Evolutionary conservation across 1,140 invertebrate genomes (phyloP).

Genomic region (Musca domestica): DNA sequence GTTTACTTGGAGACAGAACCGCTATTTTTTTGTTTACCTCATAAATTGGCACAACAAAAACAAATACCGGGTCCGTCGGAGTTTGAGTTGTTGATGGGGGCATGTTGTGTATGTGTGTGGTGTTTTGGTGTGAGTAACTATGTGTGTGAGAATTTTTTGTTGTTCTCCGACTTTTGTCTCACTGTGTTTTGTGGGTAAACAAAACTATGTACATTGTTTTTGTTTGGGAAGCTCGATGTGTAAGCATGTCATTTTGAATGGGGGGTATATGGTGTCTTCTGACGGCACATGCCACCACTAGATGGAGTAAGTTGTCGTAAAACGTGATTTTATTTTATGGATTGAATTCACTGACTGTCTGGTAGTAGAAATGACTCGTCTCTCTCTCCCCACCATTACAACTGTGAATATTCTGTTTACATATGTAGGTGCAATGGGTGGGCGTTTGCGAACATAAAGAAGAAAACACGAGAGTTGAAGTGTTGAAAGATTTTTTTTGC

Average conservation of each 20-base stretch:
- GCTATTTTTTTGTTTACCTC: constrained; percentile 21
- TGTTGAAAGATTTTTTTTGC: too few relatives aligned
- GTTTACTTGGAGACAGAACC: not conserved
- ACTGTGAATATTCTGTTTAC: too few relatives aligned
- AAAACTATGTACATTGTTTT: not conserved
- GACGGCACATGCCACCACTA: constrained; percentile 8
- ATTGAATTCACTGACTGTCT: not conserved
- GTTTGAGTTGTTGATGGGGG: constrained; percentile 22
- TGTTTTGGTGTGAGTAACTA: not conserved
- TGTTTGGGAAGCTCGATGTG: not conserved
- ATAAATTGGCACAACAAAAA: constrained; percentile 22
- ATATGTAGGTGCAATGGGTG: too few relatives aligned
- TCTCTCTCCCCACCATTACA: too few relatives aligned
- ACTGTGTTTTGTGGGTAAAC: not conserved
- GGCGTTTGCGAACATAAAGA: too few relatives aligned
- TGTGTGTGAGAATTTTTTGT: not conserved
- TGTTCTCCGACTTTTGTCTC: too few relatives aligned
- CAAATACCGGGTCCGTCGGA: constrained; percentile 2
- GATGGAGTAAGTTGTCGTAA: constrained; percentile 22
- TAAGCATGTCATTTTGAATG: not conserved
- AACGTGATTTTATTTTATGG: constrained; percentile 18
- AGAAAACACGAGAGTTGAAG: too few relatives aligned
- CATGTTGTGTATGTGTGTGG: not conserved
- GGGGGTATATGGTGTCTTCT: not conserved
- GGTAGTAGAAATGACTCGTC: too few relatives aligned